A percentile compares a stretch with the other conserved stretches of the same genome.
Conservation (phyloP, 30 jellyfish, hydroid and myxozoan genomes). For the Catostylus mosaicus region DNA sequence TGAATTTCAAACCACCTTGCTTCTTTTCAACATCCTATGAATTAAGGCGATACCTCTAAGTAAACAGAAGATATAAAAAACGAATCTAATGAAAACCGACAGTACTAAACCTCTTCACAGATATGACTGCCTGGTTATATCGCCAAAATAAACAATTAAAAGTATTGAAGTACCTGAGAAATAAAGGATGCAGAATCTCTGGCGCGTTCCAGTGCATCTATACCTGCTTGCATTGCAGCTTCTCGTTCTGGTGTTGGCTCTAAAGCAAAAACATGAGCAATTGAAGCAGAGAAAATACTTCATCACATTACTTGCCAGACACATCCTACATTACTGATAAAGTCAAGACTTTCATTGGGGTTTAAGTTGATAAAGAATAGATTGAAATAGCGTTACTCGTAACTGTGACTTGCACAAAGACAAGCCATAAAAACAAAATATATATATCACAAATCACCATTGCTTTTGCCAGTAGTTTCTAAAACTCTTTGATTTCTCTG, state of each 20-base stretch:
- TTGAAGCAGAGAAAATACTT: neutral
- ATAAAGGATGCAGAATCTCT: constrained; percentile 54
- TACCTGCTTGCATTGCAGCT: constrained; percentile 59
- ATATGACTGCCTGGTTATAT: too few species aligned
- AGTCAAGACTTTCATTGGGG: too few species aligned
- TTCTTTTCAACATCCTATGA: constrained; percentile 25
- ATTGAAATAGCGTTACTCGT: too few species aligned
- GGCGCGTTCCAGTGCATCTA: constrained; percentile 74
- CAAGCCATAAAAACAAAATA: neutral
- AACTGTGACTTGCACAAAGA: neutral
- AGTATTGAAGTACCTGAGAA: constrained; percentile 15
- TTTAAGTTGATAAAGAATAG: too few species aligned
- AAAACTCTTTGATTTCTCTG: neutral
- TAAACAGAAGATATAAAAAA: neutral
- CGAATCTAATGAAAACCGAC: neutral
- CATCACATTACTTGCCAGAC: neutral
- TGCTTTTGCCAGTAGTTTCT: neutral
- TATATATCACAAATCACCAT: neutral
- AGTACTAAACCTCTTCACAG: too few species aligned
- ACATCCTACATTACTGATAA: too few species aligned
- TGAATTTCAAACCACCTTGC: constrained; percentile 27
- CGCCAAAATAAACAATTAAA: too few species aligned
- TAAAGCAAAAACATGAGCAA: neutral
- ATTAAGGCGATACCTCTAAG: neutral
- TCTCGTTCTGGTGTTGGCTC: constrained; percentile 80